Conservation (phyloP, 2,113 vertebrate genomes). For the Oxyruncus cristatus region DNA sequence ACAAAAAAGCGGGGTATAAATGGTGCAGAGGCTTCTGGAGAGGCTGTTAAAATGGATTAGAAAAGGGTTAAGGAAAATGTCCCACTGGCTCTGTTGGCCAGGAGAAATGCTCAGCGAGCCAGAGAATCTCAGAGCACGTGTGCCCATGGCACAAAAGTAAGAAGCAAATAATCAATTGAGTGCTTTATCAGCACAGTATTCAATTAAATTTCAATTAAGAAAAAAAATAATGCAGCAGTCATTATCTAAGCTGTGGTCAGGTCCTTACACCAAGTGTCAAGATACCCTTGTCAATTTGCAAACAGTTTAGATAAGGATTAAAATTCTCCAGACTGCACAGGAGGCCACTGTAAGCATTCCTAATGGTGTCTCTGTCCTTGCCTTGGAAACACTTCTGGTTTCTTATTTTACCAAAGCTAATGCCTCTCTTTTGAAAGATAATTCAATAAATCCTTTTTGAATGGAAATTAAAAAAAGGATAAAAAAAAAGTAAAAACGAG, state of each 20-base stretch:
- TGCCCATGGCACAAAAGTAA: not conserved
- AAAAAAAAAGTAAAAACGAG: not conserved
- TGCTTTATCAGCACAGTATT: conserved; percentile 10
- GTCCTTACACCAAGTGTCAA: conserved; percentile 17
- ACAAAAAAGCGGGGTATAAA: not conserved
- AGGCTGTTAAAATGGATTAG: not conserved
- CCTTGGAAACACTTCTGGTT: not conserved
- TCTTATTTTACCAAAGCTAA: not conserved
- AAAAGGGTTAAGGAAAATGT: not conserved
- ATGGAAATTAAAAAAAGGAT: not conserved
- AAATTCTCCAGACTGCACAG: not conserved
- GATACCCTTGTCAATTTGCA: not conserved
- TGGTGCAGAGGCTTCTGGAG: not conserved
- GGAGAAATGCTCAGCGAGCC: not conserved
- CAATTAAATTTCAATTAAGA: conserved; percentile 63
- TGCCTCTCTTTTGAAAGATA: not conserved
- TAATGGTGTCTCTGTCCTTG: not conserved
- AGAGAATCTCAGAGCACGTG: not conserved
- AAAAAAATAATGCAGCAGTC: conserved; percentile 29
- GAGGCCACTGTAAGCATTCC: not conserved
- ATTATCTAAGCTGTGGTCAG: conserved; percentile 14
- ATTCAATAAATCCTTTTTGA: not conserved
- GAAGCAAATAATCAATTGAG: conserved; percentile 16
- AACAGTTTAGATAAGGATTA: not conserved
- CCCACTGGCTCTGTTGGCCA: not conserved